Percentiles rank a stretch among this genome's conserved stretches.
phyloP scores from a whole-genome alignment of 2,113 vertebrate species.

The Scophthalmus maximus region DNA sequence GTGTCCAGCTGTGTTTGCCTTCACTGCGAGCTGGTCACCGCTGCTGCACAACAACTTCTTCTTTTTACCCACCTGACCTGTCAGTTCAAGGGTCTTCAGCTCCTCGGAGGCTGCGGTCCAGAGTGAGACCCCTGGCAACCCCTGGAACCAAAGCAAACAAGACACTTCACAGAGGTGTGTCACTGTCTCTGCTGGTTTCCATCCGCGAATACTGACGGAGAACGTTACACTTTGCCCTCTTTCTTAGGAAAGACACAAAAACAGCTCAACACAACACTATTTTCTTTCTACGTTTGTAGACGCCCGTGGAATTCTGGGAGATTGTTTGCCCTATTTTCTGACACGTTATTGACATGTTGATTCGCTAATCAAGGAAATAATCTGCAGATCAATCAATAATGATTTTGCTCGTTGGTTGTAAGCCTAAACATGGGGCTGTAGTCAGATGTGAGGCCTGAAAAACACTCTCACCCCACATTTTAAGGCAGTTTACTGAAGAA shows the following conservation, averaged over 20 bases:
- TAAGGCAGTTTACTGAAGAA: no score
- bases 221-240: background rate
- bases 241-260: background rate
- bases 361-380: no score
- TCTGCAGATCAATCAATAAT: no score
- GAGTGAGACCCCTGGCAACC: constrained; percentile 62
- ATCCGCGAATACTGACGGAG: background rate
- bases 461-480: no score
- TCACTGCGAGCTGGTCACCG: constrained; percentile 17
- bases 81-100: constrained; percentile 51
- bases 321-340: no score
- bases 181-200: constrained; percentile 2
- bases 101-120: constrained; percentile 50
- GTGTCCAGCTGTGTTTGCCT: constrained; percentile 65
- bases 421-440: no score
- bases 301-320: background rate
- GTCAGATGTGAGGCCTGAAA: no score
- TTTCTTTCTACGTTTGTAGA: no score
- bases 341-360: no score
- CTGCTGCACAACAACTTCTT: constrained; percentile 22
- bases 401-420: no score
- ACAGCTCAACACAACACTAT: no score
- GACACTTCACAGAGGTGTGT: constrained; percentile 9
- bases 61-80: constrained; percentile 31
- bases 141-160: constrained; percentile 53